Evolutionary conservation across 30 jellyfish, hydroid and myxozoan genomes (phyloP).

Genomic region (Nemopilema nomurai): DNA sequence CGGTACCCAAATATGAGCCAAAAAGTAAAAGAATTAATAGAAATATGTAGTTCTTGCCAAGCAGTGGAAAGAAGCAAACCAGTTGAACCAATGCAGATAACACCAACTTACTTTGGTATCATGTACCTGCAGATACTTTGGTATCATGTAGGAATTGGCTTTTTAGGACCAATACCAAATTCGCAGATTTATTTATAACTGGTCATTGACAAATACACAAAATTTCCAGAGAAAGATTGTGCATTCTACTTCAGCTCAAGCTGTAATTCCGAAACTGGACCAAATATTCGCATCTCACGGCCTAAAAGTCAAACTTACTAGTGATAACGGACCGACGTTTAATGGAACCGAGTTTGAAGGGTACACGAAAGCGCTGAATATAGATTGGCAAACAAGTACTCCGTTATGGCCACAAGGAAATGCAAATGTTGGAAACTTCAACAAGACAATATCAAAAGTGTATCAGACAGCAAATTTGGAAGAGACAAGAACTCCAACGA

Average conservation of each 20-base stretch:
- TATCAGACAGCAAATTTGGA: constrained; percentile 28
- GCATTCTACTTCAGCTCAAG: constrained; percentile 51
- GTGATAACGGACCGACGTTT: constrained; percentile 74
- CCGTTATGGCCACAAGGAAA: constrained; percentile 24
- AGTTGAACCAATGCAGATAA: neutral
- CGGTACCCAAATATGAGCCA: constrained; percentile 58
- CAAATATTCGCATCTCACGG: too few species aligned
- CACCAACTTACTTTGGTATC: neutral
- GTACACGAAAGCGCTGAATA: constrained; percentile 23
- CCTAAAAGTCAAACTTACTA: neutral
- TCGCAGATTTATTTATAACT: neutral
- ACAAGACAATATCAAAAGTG: constrained; percentile 23
- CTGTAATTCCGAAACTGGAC: constrained; percentile 53
- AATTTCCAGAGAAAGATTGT: constrained; percentile 56
- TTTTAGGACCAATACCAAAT: neutral
- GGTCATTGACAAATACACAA: constrained; percentile 37
- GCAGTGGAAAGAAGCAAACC: neutral
- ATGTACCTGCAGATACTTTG: neutral
- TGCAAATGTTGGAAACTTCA: constrained; percentile 45
- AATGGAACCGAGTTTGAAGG: constrained; percentile 43
- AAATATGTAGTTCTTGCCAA: neutral
- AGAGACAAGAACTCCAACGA: constrained; percentile 49
- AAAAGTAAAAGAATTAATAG: constrained; percentile 15
- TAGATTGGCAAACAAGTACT: constrained; percentile 41
- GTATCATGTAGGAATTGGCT: neutral